Conservation (phyloP, 2,888 invertebrate species). For the Lapara coniferarum region DNA sequence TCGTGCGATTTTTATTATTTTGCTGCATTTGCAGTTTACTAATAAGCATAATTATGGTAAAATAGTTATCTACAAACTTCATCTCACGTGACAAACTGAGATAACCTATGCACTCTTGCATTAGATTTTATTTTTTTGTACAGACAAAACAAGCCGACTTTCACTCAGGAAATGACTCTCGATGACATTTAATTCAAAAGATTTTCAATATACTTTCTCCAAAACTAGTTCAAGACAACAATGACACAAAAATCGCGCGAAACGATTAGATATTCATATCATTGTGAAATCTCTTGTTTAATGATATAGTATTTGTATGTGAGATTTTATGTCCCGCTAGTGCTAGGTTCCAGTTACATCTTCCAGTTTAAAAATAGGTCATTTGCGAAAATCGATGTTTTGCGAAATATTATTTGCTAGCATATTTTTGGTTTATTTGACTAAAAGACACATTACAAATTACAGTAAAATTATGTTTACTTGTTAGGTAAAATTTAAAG, state of each 20-base stretch:
- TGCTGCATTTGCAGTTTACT: not conserved
- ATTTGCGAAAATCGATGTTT: slow-evolving; percentile 4
- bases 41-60: too few relatives aligned
- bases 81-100: too few relatives aligned
- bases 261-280: slow-evolving; percentile 4
- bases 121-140: too few relatives aligned
- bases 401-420: not conserved
- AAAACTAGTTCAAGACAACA: not conserved
- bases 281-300: slow-evolving; percentile 17
- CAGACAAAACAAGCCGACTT: too few relatives aligned
- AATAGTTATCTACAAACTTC: too few relatives aligned
- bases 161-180: too few relatives aligned
- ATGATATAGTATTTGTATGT: slow-evolving; percentile 14
- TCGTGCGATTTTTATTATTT: slow-evolving; percentile 4
- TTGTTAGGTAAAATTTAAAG: too few relatives aligned
- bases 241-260: not conserved
- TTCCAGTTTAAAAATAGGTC: slow-evolving; percentile 5
- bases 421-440: not conserved
- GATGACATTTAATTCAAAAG: too few relatives aligned
- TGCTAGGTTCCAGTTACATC: not conserved
- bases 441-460: too few relatives aligned
- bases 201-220: not conserved
- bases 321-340: slow-evolving; percentile 12
- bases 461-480: too few relatives aligned
- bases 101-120: too few relatives aligned